Evolutionary conservation across 2,797 vertebrate species (phyloP), one percentile per base, ranked within the genome.

Genomic region (Yasuhikotakia modesta): DNA sequence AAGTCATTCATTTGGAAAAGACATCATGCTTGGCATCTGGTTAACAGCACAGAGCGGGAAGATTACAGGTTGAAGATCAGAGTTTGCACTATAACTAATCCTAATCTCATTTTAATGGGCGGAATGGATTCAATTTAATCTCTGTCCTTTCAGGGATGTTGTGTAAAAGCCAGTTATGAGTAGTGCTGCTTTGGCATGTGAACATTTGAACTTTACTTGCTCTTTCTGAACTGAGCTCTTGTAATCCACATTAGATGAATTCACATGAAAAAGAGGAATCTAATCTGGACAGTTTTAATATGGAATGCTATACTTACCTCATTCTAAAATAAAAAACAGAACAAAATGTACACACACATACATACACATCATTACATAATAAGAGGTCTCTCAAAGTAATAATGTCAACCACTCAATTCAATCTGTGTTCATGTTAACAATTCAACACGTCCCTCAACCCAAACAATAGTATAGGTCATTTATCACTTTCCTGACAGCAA

Each of bases 61-160:
- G 72, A 79, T 82, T 76, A 66, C n/a, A 73, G 48, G 21, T 6
- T 46, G 17, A 78, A 75, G 61, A 69, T 14, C 22, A n/a, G 61
- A 75, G 52, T 76, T 72, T 70, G 39, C 68, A 76, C 64, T 63
- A 76, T 84, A 58, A 65, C 52, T 65, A 55, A 78, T 70, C 60
- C 57, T 63, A 70, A 73, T 65, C 48, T 57, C 19, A 78, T 50
- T 78, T 43, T 30, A 70, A 35, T 53, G 74, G 32, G 2, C 22
- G 5, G 12, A 19, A 19, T 30, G n/a, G 61, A 75, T 78, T 81
- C 67, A 27, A 46, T 48, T 13, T 65, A 79, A 73, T 79, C 74
- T 68, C 13, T 16, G 6, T 76, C 50, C 63, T 68, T 80, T 75
- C 64, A 63, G 63, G 70, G 66, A 70, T 35, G 32, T 57, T 12